Conservation (phyloP, 1,140 invertebrate genomes). For the Anthonomus grandis region DNA sequence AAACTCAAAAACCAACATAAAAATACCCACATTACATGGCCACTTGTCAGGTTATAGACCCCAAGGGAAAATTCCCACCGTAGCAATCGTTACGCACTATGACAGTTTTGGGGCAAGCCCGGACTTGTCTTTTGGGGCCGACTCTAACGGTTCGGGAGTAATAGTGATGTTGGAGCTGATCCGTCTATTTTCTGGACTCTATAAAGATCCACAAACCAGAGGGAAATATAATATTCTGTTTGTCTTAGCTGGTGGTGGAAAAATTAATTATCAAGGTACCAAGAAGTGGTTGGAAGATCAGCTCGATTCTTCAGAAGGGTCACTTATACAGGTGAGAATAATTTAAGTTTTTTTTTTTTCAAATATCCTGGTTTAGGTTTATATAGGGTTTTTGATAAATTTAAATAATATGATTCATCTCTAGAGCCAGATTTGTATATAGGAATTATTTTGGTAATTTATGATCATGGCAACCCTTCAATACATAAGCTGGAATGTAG, state of each 20-base stretch:
- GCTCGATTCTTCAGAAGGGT: constrained; percentile 70
- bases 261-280: constrained; percentile 90
- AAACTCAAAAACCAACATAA: constrained; percentile 70
- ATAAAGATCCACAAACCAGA: constrained; percentile 73
- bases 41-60: constrained; percentile 77
- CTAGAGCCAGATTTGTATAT: no score
- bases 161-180: constrained; percentile 85
- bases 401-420: no score
- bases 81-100: constrained; percentile 89
- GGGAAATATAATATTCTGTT: constrained; percentile 89
- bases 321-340: constrained; percentile 64
- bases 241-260: constrained; percentile 85
- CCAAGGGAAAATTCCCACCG: constrained; percentile 77
- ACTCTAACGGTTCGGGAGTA: constrained; percentile 93
- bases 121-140: constrained; percentile 81
- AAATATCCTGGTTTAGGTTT: no score
- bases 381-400: no score
- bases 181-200: constrained; percentile 88
- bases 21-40: constrained; percentile 81
- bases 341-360: no score
- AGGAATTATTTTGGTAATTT: no score
- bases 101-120: constrained; percentile 74
- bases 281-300: constrained; percentile 97
- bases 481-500: no score
- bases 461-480: no score